Percentiles rank a stretch among this genome's conserved stretches.
These are phyloP conservation scores for Synergus gifuensis DNA, from an alignment of 2,888 invertebrate genomes.

Conservation along the genomic window DNA sequence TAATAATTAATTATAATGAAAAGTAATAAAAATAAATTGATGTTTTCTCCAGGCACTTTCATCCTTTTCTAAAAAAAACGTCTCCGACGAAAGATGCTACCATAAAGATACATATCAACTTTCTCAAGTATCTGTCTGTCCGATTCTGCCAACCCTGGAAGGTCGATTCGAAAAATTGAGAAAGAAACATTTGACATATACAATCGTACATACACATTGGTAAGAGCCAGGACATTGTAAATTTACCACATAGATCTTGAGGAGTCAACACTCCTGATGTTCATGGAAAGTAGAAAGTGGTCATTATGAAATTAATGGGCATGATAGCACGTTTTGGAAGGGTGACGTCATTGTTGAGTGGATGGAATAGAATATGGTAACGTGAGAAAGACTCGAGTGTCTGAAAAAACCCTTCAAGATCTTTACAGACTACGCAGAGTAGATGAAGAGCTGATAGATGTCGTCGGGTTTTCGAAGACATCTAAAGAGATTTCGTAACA, in stretches of 20 bases:
- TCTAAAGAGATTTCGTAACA: slow-evolving; percentile 25
- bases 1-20: neutral
- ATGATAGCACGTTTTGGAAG: slow-evolving; percentile 58
- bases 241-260: slow-evolving; percentile 31
- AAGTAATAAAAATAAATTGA: neutral
- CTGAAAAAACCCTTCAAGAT: slow-evolving; percentile 19
- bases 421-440: slow-evolving; percentile 2
- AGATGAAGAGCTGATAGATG: slow-evolving; percentile 24
- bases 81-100: neutral
- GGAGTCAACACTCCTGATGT: slow-evolving; percentile 20
- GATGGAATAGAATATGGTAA: slow-evolving; percentile 6
- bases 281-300: slow-evolving; percentile 69
- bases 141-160: slow-evolving; percentile 13
- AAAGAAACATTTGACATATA: slow-evolving; percentile 3
- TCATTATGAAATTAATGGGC: slow-evolving; percentile 71
- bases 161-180: slow-evolving; percentile 13
- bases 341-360: slow-evolving; percentile 60
- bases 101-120: slow-evolving; percentile 20
- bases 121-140: slow-evolving; percentile 28
- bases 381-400: slow-evolving; percentile 17
- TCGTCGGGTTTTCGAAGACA: slow-evolving; percentile 10
- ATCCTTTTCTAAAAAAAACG: slow-evolving; percentile 21
- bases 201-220: neutral
- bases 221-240: neutral
- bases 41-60: slow-evolving; percentile 11